Percentiles rank a stretch among this genome's conserved stretches.
phyloP scores from a whole-genome alignment of 2,113 vertebrate genomes.

The Seriola rivoliana region DNA sequence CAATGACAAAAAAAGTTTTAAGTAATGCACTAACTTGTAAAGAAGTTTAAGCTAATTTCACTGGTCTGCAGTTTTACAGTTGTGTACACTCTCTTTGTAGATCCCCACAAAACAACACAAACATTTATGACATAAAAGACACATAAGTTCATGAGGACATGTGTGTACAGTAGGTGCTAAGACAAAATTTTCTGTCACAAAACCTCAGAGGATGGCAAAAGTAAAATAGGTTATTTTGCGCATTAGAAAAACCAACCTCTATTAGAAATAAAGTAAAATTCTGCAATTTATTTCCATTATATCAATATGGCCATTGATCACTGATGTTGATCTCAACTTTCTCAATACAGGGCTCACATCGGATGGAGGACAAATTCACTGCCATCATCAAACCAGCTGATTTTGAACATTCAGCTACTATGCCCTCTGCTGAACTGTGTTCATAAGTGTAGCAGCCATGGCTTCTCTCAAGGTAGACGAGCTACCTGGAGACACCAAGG shows the following conservation, averaged over 20 bases:
- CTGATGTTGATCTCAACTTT: conserved; percentile 47
- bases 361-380: conserved; percentile 57
- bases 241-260: background rate
- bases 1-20: too few relatives aligned
- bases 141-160: background rate
- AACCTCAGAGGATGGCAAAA: background rate
- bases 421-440: conserved; percentile 38
- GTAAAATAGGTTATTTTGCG: background rate
- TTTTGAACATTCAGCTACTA: conserved; percentile 34
- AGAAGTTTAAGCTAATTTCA: background rate
- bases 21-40: background rate
- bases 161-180: background rate
- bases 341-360: conserved; percentile 50
- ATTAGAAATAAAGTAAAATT: background rate
- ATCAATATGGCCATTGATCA: background rate
- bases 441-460: conserved; percentile 80
- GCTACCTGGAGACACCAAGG: conserved; percentile 70
- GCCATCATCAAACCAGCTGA: conserved; percentile 37
- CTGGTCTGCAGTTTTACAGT: background rate
- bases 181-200: background rate
- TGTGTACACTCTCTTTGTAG: too few relatives aligned
- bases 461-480: conserved; percentile 80
- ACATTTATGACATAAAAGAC: background rate
- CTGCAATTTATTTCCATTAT: background rate
- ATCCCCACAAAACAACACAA: background rate